These are phyloP conservation scores for Notodonta ziczac DNA, from an alignment of 2,888 invertebrate genomes.

Conservation along the genomic window DNA sequence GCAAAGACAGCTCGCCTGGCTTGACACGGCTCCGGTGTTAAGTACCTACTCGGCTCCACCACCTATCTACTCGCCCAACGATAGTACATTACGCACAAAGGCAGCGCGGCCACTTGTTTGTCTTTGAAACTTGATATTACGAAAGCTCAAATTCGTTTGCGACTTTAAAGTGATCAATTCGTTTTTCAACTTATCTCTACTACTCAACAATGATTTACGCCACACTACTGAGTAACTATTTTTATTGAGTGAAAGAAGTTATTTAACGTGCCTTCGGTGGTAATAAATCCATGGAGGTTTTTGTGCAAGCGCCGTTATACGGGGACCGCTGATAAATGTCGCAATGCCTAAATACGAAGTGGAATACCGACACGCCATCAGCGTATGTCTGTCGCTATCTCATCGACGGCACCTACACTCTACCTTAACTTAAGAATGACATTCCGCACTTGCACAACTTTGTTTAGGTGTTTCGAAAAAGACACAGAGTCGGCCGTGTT, in stretches of 20 bases:
- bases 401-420: constrained; percentile 57
- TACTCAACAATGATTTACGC: constrained; percentile 27
- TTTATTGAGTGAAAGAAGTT: constrained; percentile 14
- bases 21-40: not conserved
- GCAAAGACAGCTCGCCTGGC: not conserved
- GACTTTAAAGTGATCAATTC: constrained; percentile 29
- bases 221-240: constrained; percentile 20
- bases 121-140: constrained; percentile 51
- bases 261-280: not conserved
- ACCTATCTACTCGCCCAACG: constrained; percentile 46
- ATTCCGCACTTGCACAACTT: constrained; percentile 67
- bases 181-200: constrained; percentile 21
- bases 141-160: constrained; percentile 41
- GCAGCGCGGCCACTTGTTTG: constrained; percentile 49
- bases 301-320: not conserved
- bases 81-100: constrained; percentile 43
- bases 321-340: constrained; percentile 8
- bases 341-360: constrained; percentile 42
- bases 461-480: constrained; percentile 63
- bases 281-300: constrained; percentile 1
- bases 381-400: constrained; percentile 60
- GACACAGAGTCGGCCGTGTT: constrained; percentile 53
- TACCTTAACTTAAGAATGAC: constrained; percentile 44
- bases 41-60: constrained; percentile 6
- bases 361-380: constrained; percentile 51